Percentiles rank a stretch among this genome's conserved stretches.
Conservation (phyloP, 1,140 invertebrate species). For the Cherax destructor region DNA sequence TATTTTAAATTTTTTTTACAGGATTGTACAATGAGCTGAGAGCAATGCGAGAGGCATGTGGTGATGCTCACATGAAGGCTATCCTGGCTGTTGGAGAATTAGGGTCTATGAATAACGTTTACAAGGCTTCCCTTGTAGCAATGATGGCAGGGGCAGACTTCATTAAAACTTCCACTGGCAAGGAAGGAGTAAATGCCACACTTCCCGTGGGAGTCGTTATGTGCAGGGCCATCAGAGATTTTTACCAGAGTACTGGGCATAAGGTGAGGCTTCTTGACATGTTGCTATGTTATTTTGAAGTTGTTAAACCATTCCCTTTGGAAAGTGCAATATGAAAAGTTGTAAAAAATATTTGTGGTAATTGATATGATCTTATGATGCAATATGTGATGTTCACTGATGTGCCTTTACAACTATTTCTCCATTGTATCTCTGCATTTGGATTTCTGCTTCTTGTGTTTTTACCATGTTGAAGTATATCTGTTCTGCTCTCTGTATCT, state of each 20-base stretch:
- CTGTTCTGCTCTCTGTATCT: too few species aligned
- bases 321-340: too few species aligned
- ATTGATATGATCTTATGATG: too few species aligned
- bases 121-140: constrained; percentile 91
- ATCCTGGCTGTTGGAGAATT: constrained; percentile 97
- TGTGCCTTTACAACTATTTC: too few species aligned
- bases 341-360: too few species aligned
- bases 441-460: too few species aligned
- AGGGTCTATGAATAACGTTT: constrained; percentile 90
- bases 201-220: constrained; percentile 94
- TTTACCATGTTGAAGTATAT: too few species aligned
- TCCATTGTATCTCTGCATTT: too few species aligned
- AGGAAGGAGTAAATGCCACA: constrained; percentile 96
- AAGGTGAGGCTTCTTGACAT: constrained; percentile 79
- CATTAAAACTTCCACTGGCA: constrained; percentile 98
- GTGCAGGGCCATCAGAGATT: constrained; percentile 93
- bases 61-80: constrained; percentile 90
- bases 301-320: too few species aligned
- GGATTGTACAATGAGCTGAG: constrained; percentile 87
- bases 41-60: constrained; percentile 85
- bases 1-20: background rate
- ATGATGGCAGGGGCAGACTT: constrained; percentile 98
- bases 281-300: too few species aligned
- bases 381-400: too few species aligned
- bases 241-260: constrained; percentile 82